Evolutionary conservation across 2,888 invertebrate genomes (phyloP), one percentile per base, ranked within the genome.

Genomic region (Ephialtes manifestator): DNA sequence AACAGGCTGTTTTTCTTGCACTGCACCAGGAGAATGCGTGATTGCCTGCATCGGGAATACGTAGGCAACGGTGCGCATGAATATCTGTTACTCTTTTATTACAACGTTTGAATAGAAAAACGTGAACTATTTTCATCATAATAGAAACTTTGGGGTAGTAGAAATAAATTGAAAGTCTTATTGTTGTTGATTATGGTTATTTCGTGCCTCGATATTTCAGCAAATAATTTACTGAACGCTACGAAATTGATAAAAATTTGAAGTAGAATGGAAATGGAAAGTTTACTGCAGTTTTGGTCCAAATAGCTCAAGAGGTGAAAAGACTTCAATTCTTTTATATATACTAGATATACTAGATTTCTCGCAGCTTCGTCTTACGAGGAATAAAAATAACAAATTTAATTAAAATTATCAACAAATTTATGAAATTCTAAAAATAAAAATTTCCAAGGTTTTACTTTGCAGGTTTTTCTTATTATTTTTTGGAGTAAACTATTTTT

Each of bases 1-100:
- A 20, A 11, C 20, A 51, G 11, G 35, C 24, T 8, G 70, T 78
- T 78, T 78, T 70, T 48, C 78, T 60, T 48, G 78, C 28, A 20
- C 39, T 20, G 39, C 20, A 18, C 18, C n/a, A 28, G 28, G 48
- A 60, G 58, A 74, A 74, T 74, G 24, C 28, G 11, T 11, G 35
- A 74, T 48, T 46, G 46, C 24, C 60, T 48, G 46, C 15, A 39
- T 60, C 18, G 46, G 20, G 13, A 67, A 43, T 67, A 13, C 15
- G 13, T 15, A 10, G 35, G 60, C 1, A 31, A 63, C 31, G 18
- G 35, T 10, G 7, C 63, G 15, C n/a, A 39, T 63, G 39, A 63
- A 18, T 39, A n/a, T 63, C 39, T 18, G 39, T 18, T 63, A 63
- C 39, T 63, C 63, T 63, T 63, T 63, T 39, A 63, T 39, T 39